A percentile compares a stretch with the other conserved stretches of the same genome.
These are phyloP conservation scores for Stichodactyla helianthus DNA, from an alignment of 64 coral and sea anemone species.

Conservation along the genomic window DNA sequence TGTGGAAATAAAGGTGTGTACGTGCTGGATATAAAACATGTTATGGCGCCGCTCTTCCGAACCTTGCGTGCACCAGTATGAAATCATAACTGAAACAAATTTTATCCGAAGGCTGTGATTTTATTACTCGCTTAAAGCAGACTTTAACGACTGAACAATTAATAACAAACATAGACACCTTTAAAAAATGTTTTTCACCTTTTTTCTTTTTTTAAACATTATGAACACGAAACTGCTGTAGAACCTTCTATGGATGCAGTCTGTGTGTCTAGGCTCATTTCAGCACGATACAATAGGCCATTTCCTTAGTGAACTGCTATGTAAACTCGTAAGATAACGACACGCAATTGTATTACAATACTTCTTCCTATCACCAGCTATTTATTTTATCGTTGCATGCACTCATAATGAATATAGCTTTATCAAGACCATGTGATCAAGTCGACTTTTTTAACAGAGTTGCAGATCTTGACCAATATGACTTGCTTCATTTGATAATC, in stretches of 20 bases:
- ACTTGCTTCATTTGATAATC: slow-evolving; percentile 1
- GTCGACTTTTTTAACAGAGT: not conserved
- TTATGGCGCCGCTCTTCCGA: too few relatives aligned
- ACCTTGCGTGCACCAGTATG: not conserved
- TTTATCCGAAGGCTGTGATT: not conserved
- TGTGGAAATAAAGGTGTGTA: too few relatives aligned
- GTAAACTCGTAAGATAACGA: not conserved
- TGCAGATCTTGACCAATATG: not conserved
- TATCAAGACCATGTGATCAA: not conserved
- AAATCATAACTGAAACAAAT: not conserved
- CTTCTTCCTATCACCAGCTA: not conserved
- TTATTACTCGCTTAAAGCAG: not conserved
- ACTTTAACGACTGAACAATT: not conserved
- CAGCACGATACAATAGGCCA: not conserved
- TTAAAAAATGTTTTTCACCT: not conserved
- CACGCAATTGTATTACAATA: not conserved
- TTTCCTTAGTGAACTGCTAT: not conserved
- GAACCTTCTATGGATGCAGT: too few relatives aligned
- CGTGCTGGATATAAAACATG: too few relatives aligned
- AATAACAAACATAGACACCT: not conserved
- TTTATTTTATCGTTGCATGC: not conserved
- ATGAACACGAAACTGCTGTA: too few relatives aligned
- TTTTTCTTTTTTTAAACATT: not conserved
- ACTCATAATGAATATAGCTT: not conserved
- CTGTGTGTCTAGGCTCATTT: not conserved